Evolutionary conservation across 2,113 vertebrate species (phyloP).

Genomic region (Probosciger aterrimus): DNA sequence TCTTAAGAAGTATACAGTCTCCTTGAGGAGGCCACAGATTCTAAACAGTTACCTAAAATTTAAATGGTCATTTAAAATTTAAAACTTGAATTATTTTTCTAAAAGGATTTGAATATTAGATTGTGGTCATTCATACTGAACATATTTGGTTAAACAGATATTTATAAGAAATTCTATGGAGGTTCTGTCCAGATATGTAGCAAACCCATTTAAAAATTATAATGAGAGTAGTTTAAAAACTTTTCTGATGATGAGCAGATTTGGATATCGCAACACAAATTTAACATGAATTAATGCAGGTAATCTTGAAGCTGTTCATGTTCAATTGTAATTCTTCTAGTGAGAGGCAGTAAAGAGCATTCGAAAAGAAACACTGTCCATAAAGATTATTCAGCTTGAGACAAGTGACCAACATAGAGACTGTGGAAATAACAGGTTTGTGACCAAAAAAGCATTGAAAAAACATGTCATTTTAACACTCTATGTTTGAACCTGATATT

Average conservation of each 20-base stretch:
- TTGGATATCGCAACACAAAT: background rate
- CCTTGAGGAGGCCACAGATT: background rate
- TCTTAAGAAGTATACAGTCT: background rate
- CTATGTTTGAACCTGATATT: background rate
- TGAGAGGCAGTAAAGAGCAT: background rate
- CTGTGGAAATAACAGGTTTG: background rate
- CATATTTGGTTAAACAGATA: background rate
- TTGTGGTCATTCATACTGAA: background rate
- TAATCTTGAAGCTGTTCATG: background rate
- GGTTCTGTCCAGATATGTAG: background rate
- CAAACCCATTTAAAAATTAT: background rate
- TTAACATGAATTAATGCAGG: background rate
- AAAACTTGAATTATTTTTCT: background rate
- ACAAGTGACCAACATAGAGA: background rate
- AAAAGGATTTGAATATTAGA: background rate
- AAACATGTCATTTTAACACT: background rate
- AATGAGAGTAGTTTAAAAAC: background rate
- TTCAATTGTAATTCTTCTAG: background rate
- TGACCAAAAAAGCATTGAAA: background rate
- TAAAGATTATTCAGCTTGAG: background rate
- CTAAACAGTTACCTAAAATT: background rate
- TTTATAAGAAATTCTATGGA: background rate
- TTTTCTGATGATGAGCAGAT: background rate
- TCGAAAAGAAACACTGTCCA: background rate
- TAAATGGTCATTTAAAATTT: background rate